Evolutionary conservation across 2,888 invertebrate genomes (phyloP).

Genomic region (Brachylomia viminalis): DNA sequence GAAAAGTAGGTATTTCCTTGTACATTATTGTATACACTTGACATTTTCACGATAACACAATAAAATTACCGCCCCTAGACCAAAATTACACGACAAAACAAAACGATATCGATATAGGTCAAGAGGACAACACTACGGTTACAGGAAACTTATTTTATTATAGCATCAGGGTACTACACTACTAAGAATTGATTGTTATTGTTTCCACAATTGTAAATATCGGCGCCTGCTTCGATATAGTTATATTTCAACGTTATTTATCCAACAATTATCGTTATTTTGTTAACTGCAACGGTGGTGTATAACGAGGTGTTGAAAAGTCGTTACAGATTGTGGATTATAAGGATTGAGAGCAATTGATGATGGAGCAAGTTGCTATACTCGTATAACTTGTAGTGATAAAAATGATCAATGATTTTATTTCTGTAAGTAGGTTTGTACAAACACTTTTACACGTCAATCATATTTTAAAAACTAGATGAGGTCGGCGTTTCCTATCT

Average conservation of each 20-base stretch:
- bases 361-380: slow-evolving; percentile 9
- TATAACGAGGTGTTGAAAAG: slow-evolving; percentile 54
- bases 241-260: slow-evolving; percentile 67
- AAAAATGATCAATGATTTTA: too few relatives aligned
- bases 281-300: slow-evolving; percentile 55
- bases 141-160: slow-evolving; percentile 68
- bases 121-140: slow-evolving; percentile 56
- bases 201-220: slow-evolving; percentile 75
- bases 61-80: slow-evolving; percentile 42
- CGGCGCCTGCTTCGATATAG: slow-evolving; percentile 56
- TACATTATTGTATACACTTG: slow-evolving; percentile 35
- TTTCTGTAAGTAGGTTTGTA: too few relatives aligned
- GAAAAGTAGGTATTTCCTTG: slow-evolving; percentile 12
- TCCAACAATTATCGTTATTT: slow-evolving; percentile 61
- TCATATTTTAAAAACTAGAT: too few relatives aligned
- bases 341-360: slow-evolving; percentile 35
- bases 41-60: slow-evolving; percentile 49
- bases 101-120: slow-evolving; percentile 60
- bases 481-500: too few relatives aligned
- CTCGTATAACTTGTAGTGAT: too few relatives aligned
- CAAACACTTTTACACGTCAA: too few relatives aligned
- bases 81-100: slow-evolving; percentile 47
- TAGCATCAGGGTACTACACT: slow-evolving; percentile 65
- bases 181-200: slow-evolving; percentile 76
- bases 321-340: slow-evolving; percentile 45